Conservation (phyloP, 1,140 invertebrate species). For the Mizuhopecten yessoensis region DNA sequence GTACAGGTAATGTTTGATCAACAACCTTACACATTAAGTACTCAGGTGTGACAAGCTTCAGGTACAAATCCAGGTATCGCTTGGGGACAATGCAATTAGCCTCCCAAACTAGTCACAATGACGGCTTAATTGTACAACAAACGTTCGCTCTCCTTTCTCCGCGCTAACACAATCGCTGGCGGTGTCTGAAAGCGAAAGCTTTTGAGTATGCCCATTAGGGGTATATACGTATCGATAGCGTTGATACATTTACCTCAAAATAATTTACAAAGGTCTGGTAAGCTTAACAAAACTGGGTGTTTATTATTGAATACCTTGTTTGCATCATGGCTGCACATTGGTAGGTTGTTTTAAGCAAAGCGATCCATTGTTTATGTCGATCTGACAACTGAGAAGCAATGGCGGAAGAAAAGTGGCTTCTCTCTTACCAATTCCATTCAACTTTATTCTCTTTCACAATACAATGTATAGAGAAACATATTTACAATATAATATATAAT, state of each 20-base stretch:
- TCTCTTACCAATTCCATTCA: too few species aligned
- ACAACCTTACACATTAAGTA: neutral
- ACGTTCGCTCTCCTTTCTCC: neutral
- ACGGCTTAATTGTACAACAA: neutral
- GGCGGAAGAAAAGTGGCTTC: too few species aligned
- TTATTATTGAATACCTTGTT: neutral
- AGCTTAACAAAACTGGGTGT: too few species aligned
- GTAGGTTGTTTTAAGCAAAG: too few species aligned
- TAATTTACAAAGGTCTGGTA: neutral
- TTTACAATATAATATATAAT: too few species aligned
- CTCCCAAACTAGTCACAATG: neutral
- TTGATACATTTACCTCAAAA: neutral
- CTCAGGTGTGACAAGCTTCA: neutral
- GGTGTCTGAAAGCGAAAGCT: slow-evolving; percentile 21
- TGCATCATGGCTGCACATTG: neutral
- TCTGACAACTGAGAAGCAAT: too few species aligned
- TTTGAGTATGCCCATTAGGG: neutral
- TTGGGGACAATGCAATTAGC: slow-evolving; percentile 17
- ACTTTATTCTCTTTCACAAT: too few species aligned
- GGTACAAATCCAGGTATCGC: slow-evolving; percentile 8
- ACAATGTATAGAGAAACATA: too few species aligned
- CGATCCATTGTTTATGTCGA: too few species aligned
- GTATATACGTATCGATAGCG: neutral
- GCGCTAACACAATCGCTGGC: neutral
- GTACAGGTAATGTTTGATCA: neutral